Base-by-base conservation (phyloP, 2,113 vertebrate species). In the Phycodurus eques region DNA sequence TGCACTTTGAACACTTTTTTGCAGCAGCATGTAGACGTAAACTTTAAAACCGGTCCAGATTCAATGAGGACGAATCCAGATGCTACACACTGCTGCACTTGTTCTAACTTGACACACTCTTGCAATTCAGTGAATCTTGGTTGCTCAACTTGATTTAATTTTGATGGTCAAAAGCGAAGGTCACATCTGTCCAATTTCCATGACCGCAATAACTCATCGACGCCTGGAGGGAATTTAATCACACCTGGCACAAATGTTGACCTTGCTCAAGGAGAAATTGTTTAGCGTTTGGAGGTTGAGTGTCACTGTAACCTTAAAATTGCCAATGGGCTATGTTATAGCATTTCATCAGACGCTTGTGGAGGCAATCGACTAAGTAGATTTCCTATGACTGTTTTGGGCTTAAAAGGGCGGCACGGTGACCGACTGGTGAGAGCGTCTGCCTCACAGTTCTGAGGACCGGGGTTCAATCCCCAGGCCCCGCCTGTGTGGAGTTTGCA, bases 141-240 rank as follows among this genome's bases (percentile, higher is more conserved):
- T 9, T 22, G 53, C 53, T 56, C 53, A 2, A 22, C 53, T 56
- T 9, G 2, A 61, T 61, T 35, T 61, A 15, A 61, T 61, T 33
- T 33, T 8, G 59, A 31, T 4, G 6, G 14, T 33, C 59, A 39
- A 61, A 61, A 15, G 31, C 17, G 61, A 63, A 63, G 61, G 61
- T 63, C 61, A 43, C 61, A 42, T 63, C 61, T 63, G 61, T 63
- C 35, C 61, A 43, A 20, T 63, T 63, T 63, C 60, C 33, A 63
- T 63, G 61, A 63, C 61, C 19, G 35, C 35, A 63, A 4, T 39
- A 63, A n/a, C 35, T 63, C 61, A 42, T 35, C 19, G 10, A 42
- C 19, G 19, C 61, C 61, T n/a, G 19, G 17, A 63, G 61, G 61
- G 35, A 19, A 63, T 63, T 42, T 43, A 20, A 43, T 63, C 10